These are phyloP conservation scores for Gobio occitaniae DNA, from an alignment of 2,797 vertebrate species.

Conservation along the genomic window DNA sequence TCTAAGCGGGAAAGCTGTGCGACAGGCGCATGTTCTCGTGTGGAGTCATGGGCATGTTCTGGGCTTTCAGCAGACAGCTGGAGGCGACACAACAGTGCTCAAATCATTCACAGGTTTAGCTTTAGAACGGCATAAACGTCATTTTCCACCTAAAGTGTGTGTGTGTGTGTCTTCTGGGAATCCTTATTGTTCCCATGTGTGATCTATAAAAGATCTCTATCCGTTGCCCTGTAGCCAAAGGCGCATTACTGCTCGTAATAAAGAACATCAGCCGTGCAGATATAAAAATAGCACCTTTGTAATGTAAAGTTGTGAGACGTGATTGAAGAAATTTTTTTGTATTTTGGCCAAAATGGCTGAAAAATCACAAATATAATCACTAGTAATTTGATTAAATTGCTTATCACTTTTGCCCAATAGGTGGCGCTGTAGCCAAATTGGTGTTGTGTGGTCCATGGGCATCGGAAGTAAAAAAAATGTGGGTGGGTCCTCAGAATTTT, in stretches of 20 bases:
- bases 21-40: background rate
- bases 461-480: no score
- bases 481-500: no score
- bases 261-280: background rate
- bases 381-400: background rate
- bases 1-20: conserved; percentile 23
- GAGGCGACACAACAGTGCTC: background rate
- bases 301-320: background rate
- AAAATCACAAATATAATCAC: background rate
- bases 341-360: background rate
- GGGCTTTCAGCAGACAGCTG: conserved; percentile 29
- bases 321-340: background rate
- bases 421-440: background rate
- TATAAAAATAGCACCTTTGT: background rate
- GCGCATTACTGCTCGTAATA: conserved; percentile 23
- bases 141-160: conserved; percentile 4
- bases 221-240: conserved; percentile 2
- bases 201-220: conserved; percentile 29
- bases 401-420: background rate
- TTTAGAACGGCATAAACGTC: background rate
- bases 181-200: conserved; percentile 26
- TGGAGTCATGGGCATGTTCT: background rate
- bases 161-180: conserved; percentile 3
- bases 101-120: conserved; percentile 22
- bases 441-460: background rate